Evolutionary conservation across 2,888 invertebrate genomes (phyloP), one percentile per base, ranked within the genome.

Genomic region (Theristus sp.): DNA sequence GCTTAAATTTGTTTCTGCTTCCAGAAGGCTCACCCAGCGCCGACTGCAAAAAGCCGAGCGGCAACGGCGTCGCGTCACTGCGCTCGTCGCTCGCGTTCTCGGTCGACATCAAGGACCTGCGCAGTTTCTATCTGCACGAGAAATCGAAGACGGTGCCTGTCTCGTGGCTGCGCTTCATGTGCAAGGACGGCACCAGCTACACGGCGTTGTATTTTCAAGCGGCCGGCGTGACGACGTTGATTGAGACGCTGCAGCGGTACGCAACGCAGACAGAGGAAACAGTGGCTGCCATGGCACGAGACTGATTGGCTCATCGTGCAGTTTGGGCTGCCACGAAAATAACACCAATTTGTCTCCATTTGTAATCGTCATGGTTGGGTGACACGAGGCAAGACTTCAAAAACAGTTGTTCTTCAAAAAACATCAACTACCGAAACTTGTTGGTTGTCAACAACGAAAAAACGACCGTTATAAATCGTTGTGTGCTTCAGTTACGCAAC

Each of bases 151-250:
- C 10, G 17, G 49, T 30, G 61, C 2, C 38, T 25, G 57, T 58
- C 56, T 25, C 46, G 13, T 30, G 27, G 59, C 27, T 27, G 55
- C 65, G 76, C 53, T 82, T 88, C 65, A 81, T 83, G 66, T 82
- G 84, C 65, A 83, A 83, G 65, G 82, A 84, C 75, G 81, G 83
- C 57, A 82, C 84, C 1, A 82, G 82, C 70, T 83, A 85, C 67
- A 84, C 84, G 64, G 84, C 85, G 3, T 86, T 91, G 71, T 84
- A 86, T 72, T 90, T 91, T 76, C 87, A 87, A 73, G 83, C 85
- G 66, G 87, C 86, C 0, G 88, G 89, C 67, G 87, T 87, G 0
- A 85, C 86, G 68, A 81, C 83, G 60, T 84, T 90, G 69, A 80
- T 80, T 61, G 73, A 73, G 62, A 74, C 75, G 58, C 67, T 80